Conservation (phyloP, 2,888 invertebrate species). For the Cerastoderma edule region DNA sequence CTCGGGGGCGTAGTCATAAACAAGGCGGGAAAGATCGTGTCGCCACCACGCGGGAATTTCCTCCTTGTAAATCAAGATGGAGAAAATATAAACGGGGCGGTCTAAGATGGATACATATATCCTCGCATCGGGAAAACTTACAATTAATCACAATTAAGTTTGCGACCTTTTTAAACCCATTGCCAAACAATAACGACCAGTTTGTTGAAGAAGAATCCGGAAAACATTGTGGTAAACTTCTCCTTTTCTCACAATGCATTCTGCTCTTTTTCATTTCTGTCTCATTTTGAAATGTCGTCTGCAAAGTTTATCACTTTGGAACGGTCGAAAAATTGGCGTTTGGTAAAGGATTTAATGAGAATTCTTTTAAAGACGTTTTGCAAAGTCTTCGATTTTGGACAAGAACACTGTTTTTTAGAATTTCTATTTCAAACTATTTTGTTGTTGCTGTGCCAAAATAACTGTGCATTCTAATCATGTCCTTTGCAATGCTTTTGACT, state of each 20-base stretch:
- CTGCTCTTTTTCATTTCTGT: background rate
- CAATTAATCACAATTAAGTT: background rate
- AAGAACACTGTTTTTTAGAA: background rate
- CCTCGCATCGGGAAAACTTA: background rate
- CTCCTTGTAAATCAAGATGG: background rate
- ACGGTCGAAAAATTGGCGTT: background rate
- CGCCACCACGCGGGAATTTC: background rate
- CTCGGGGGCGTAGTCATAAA: conserved; percentile 37
- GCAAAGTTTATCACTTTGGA: background rate
- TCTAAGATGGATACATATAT: no score
- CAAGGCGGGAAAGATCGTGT: background rate
- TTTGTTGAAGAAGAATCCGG: background rate
- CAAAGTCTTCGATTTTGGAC: background rate
- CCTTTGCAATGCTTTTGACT: background rate
- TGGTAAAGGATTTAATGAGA: background rate
- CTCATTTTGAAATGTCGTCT: background rate
- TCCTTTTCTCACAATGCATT: background rate
- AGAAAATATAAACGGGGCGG: no score
- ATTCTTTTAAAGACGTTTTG: background rate
- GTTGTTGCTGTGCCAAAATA: background rate
- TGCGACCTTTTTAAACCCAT: background rate
- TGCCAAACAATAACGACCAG: background rate
- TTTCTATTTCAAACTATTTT: background rate
- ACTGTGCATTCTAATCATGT: background rate
- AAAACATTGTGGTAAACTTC: background rate